Evolutionary conservation across 2,888 invertebrate species (phyloP).

Genomic region (Tinea trinotella): DNA sequence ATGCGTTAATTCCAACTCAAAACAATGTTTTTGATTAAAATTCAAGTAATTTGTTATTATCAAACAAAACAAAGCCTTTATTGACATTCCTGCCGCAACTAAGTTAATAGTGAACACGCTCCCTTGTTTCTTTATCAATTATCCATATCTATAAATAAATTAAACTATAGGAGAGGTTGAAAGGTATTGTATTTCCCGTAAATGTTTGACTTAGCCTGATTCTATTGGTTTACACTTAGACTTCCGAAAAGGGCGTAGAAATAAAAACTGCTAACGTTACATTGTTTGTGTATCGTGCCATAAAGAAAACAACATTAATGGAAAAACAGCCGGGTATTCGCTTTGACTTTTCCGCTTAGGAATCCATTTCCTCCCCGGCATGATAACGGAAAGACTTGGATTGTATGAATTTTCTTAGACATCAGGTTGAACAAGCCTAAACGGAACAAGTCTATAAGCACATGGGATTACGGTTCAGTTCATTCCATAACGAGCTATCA

Average conservation of each 20-base stretch:
- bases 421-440: conserved; percentile 32
- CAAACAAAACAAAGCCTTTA: no score
- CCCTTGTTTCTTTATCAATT: conserved; percentile 15
- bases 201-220: conserved; percentile 7
- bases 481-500: conserved; percentile 22
- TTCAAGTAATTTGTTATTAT: no score
- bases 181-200: conserved; percentile 10
- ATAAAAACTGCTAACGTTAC: background rate
- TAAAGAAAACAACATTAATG: conserved; percentile 34
- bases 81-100: no score
- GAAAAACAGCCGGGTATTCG: conserved; percentile 34
- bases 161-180: conserved; percentile 6
- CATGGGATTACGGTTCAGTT: conserved; percentile 20
- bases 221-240: conserved; percentile 11
- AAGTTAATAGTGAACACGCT: background rate
- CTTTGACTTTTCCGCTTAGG: conserved; percentile 42
- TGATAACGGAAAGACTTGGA: conserved; percentile 23
- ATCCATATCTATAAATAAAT: background rate
- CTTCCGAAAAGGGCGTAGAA: background rate
- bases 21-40: no score
- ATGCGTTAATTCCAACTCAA: no score
- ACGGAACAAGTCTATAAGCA: no score
- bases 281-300: conserved; percentile 18
- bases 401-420: conserved; percentile 46
- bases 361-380: conserved; percentile 46